Evolutionary conservation across 2,888 invertebrate species (phyloP).

Genomic region (Agrilus biguttatus): DNA sequence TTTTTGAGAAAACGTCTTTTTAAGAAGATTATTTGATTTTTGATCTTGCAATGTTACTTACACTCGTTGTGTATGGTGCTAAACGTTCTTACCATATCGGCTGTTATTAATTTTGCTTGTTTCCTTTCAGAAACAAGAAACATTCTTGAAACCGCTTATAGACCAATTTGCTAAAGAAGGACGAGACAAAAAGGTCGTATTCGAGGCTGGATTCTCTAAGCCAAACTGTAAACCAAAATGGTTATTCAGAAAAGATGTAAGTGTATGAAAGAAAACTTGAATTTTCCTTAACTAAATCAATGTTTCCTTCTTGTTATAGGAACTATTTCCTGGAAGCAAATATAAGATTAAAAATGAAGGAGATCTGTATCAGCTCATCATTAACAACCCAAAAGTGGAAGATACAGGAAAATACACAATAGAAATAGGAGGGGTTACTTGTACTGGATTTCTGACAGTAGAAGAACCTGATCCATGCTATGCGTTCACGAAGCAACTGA

Average conservation of each 20-base stretch:
- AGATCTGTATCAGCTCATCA: slow-evolving; percentile 80
- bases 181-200: slow-evolving; percentile 87
- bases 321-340: slow-evolving; percentile 90
- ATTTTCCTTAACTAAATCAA: neutral
- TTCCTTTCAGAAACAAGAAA: slow-evolving; percentile 69
- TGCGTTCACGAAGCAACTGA: slow-evolving; percentile 79
- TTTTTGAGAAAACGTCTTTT: neutral
- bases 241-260: slow-evolving; percentile 84
- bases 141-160: slow-evolving; percentile 85
- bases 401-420: slow-evolving; percentile 95
- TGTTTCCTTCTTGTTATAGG: slow-evolving; percentile 39
- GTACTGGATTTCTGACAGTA: slow-evolving; percentile 85
- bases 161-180: slow-evolving; percentile 92
- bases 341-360: slow-evolving; percentile 91
- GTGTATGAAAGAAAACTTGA: slow-evolving; percentile 26
- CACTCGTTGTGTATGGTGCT: no score
- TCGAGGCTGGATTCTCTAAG: slow-evolving; percentile 92
- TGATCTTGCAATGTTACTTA: no score
- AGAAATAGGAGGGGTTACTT: slow-evolving; percentile 81
- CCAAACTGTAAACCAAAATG: slow-evolving; percentile 90
- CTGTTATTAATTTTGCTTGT: slow-evolving; percentile 7
- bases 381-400: slow-evolving; percentile 83
- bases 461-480: slow-evolving; percentile 94
- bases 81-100: neutral
- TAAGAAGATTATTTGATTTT: neutral